Percentiles rank a stretch among this genome's conserved stretches.
Conservation (phyloP, 2,113 vertebrate species). For the Oncorhynchus clarkii region DNA sequence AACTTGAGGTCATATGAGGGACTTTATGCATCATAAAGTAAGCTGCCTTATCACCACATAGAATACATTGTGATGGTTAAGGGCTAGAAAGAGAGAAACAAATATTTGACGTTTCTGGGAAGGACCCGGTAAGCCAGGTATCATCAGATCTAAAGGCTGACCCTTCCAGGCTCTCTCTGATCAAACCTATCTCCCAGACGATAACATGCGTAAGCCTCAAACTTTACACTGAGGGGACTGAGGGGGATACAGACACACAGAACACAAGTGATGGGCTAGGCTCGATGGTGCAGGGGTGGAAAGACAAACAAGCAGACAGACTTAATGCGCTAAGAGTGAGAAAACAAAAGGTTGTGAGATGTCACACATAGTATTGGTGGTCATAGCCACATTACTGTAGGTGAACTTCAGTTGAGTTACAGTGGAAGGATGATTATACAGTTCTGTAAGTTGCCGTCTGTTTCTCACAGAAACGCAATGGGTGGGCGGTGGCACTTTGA, state of each 20-base stretch:
- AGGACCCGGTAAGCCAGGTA: background rate
- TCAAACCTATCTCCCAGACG: background rate
- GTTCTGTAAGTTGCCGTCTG: no score
- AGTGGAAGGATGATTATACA: no score
- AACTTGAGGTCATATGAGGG: no score
- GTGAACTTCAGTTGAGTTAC: background rate
- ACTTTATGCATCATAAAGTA: no score
- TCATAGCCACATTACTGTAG: background rate
- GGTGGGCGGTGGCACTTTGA: background rate
- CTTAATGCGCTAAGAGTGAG: background rate
- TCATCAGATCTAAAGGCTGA: background rate
- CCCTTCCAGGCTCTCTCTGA: background rate
- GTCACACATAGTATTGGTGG: background rate
- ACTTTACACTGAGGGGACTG: background rate
- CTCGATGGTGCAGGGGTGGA: background rate
- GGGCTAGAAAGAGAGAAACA: no score
- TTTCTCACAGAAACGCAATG: background rate
- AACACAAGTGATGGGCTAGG: background rate
- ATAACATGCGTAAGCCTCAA: background rate
- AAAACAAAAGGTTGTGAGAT: background rate
- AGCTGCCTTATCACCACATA: no score
- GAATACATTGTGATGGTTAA: no score
- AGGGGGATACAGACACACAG: background rate
- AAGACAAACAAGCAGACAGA: background rate
- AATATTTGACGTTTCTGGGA: no score